Conservation (phyloP, 2,113 vertebrate species). For the Solenodon paradoxus region DNA sequence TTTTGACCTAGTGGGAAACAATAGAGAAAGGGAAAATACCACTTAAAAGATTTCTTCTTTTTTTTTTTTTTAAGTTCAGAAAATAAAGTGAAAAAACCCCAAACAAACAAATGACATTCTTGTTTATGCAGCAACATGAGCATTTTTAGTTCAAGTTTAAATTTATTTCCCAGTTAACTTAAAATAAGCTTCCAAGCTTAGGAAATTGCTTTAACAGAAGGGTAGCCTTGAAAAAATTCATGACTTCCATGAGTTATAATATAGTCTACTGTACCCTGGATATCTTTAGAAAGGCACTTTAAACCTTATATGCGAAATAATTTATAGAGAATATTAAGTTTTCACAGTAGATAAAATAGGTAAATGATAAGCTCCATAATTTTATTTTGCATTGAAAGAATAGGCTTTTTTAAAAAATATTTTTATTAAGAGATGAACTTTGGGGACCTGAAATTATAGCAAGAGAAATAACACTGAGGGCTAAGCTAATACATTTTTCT, state of each 20-base stretch:
- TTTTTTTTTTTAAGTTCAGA: too few relatives aligned
- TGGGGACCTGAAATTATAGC: background rate
- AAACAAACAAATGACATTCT: background rate
- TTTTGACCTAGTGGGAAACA: background rate
- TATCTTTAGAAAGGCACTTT: background rate
- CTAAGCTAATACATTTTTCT: too few relatives aligned
- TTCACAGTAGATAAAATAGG: background rate
- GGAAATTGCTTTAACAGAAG: background rate
- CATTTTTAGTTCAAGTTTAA: background rate
- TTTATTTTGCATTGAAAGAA: background rate
- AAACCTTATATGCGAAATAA: background rate
- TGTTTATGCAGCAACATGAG: background rate
- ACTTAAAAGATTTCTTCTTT: background rate
- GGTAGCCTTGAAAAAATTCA: background rate
- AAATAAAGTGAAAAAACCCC: too few relatives aligned
- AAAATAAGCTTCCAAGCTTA: background rate
- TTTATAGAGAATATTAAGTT: background rate
- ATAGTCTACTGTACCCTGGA: background rate
- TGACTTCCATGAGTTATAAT: background rate
- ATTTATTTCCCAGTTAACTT: background rate
- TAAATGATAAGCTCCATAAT: background rate
- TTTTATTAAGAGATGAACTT: background rate
- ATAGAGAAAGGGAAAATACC: background rate
- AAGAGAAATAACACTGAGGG: background rate
- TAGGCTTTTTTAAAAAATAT: too few relatives aligned